Conservation (phyloP, 2,888 invertebrate genomes). For the Anarsia innoxiella region DNA sequence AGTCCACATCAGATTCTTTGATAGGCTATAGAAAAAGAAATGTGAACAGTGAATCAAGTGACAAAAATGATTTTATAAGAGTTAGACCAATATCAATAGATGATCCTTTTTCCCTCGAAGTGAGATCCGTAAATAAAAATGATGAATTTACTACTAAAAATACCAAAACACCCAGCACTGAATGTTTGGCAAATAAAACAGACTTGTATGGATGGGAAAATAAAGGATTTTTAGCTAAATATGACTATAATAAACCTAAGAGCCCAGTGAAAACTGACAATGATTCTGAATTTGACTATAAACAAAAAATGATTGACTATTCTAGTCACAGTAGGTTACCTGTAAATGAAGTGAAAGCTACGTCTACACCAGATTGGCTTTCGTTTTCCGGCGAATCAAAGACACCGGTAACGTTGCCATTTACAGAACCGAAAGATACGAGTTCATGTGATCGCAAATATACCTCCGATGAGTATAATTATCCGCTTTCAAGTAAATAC, state of each 20-base stretch:
- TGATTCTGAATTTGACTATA: conserved; percentile 34
- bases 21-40: conserved; percentile 55
- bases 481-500: conserved; percentile 56
- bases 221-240: conserved; percentile 64
- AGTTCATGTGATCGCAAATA: conserved; percentile 45
- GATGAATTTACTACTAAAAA: conserved; percentile 38
- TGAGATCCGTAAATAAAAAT: conserved; percentile 34
- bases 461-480: conserved; percentile 53
- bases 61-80: conserved; percentile 50
- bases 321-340: conserved; percentile 29
- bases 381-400: conserved; percentile 59
- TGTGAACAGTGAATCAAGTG: conserved; percentile 28
- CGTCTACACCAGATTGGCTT: conserved; percentile 43
- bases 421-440: conserved; percentile 49
- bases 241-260: conserved; percentile 48
- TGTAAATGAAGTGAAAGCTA: conserved; percentile 31
- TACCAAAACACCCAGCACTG: conserved; percentile 56
- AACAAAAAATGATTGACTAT: conserved; percentile 33
- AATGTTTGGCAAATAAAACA: conserved; percentile 60
- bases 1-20: conserved; percentile 64
- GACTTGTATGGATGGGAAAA: conserved; percentile 72
- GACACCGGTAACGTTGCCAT: conserved; percentile 46
- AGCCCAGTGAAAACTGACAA: conserved; percentile 36
- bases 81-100: conserved; percentile 65
- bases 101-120: conserved; percentile 62